These are phyloP conservation scores for Hippopotamus amphibius DNA, from an alignment of 2,113 vertebrate species.

Conservation along the genomic window DNA sequence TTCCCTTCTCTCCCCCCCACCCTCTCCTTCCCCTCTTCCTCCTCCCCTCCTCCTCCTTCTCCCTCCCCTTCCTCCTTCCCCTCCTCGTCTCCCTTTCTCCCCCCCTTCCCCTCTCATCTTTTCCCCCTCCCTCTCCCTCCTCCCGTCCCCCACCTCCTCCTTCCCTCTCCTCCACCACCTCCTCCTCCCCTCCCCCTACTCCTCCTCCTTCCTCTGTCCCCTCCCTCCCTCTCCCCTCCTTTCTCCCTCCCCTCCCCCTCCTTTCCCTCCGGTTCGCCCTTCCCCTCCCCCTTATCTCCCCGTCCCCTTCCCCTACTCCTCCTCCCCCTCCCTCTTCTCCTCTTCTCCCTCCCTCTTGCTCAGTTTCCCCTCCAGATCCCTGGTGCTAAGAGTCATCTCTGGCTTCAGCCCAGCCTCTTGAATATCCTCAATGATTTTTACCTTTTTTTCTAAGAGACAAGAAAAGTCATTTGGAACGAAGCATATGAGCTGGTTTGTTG, in stretches of 20 bases:
- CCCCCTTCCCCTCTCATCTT: too few relatives aligned
- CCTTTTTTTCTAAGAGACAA: background rate
- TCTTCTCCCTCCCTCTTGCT: background rate
- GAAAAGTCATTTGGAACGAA: background rate
- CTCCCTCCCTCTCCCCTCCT: too few relatives aligned
- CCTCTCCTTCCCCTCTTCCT: too few relatives aligned
- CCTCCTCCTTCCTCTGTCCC: too few relatives aligned
- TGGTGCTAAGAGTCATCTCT: background rate
- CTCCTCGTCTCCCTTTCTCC: fast-evolving
- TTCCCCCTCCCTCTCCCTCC: background rate
- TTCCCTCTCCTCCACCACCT: background rate
- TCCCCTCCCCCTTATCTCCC: background rate
- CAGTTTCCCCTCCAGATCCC: background rate
- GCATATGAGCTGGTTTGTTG: background rate
- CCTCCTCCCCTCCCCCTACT: background rate
- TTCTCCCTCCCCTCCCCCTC: background rate
- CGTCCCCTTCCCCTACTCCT: too few relatives aligned
- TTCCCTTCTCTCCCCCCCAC: fast-evolving
- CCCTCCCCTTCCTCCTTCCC: too few relatives aligned
- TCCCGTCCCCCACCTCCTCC: background rate
- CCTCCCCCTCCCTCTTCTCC: background rate
- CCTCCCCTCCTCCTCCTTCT: fast-evolving
- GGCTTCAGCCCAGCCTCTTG: background rate
- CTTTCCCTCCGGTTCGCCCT: background rate
- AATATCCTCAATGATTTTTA: background rate